These are phyloP conservation scores for Aphidius gifuensis DNA, from an alignment of 1,140 invertebrate species.

Conservation along the genomic window DNA sequence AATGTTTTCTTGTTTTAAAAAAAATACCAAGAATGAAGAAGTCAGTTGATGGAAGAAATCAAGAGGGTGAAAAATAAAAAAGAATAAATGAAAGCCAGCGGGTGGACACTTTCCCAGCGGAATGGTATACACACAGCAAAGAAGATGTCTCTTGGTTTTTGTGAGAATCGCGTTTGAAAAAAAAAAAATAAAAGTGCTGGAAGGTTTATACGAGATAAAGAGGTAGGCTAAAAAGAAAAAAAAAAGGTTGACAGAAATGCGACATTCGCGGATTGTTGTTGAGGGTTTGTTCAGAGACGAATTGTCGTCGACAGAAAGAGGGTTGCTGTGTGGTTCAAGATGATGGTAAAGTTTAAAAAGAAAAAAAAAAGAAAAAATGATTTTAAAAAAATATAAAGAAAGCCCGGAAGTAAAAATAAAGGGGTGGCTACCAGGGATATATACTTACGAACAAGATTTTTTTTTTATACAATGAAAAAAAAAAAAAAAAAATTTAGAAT, in stretches of 20 bases:
- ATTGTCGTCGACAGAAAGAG: neutral
- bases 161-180: constrained; percentile 10
- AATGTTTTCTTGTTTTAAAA: neutral
- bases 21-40: constrained; percentile 19
- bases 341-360: constrained; percentile 19
- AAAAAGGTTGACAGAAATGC: neutral
- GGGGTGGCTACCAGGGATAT: neutral
- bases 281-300: constrained; percentile 17
- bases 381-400: constrained; percentile 19
- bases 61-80: constrained; percentile 4
- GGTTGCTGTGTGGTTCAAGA: neutral
- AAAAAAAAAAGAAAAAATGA: constrained; percentile 18
- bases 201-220: neutral
- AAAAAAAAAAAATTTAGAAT: constrained; percentile 12
- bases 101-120: constrained; percentile 7
- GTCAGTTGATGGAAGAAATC: constrained; percentile 13
- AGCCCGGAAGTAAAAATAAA: constrained; percentile 23
- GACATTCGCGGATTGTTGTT: constrained; percentile 9
- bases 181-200: neutral
- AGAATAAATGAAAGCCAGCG: constrained; percentile 2
- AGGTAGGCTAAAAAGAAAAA: neutral
- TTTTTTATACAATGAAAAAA: neutral
- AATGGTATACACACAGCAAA: neutral
- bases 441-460: constrained; percentile 10
- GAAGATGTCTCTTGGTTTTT: constrained; percentile 22